These are phyloP conservation scores for Eretmocerus hayati DNA, from an alignment of 2,888 invertebrate genomes.

Conservation along the genomic window DNA sequence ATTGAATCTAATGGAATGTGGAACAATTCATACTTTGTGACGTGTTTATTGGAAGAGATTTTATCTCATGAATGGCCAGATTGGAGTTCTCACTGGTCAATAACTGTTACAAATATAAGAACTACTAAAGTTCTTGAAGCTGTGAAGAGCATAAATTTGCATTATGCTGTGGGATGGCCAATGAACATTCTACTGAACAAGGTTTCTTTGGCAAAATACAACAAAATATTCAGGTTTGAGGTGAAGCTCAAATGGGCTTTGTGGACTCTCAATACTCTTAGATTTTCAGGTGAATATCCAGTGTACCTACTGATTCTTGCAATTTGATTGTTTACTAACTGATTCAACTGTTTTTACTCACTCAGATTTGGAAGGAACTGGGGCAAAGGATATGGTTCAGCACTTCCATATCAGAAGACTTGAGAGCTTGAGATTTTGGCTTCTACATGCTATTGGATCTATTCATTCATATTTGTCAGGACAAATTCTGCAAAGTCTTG, in stretches of 20 bases:
- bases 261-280: constrained; percentile 49
- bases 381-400: constrained; percentile 27
- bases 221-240: constrained; percentile 49
- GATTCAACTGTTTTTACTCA: neutral
- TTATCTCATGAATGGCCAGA: constrained; percentile 48
- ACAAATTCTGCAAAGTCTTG: constrained; percentile 47
- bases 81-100: constrained; percentile 40
- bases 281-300: constrained; percentile 40
- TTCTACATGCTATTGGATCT: constrained; percentile 50
- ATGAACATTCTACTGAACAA: constrained; percentile 42
- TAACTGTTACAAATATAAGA: constrained; percentile 31
- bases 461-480: constrained; percentile 52
- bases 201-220: constrained; percentile 39
- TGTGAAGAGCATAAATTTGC: constrained; percentile 36
- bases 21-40: constrained; percentile 46
- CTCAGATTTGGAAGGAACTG: constrained; percentile 12
- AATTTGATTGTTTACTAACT: neutral
- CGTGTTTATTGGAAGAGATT: constrained; percentile 48
- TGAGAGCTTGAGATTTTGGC: constrained; percentile 52
- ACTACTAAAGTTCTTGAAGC: constrained; percentile 38
- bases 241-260: constrained; percentile 53
- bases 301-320: too few relatives aligned
- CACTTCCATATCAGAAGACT: constrained; percentile 45
- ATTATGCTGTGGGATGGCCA: constrained; percentile 45
- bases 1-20: constrained; percentile 48